Evolutionary conservation across 2,797 vertebrate genomes (phyloP), one percentile per base, ranked within the genome.

Genomic region (Sebastes miniatus): DNA sequence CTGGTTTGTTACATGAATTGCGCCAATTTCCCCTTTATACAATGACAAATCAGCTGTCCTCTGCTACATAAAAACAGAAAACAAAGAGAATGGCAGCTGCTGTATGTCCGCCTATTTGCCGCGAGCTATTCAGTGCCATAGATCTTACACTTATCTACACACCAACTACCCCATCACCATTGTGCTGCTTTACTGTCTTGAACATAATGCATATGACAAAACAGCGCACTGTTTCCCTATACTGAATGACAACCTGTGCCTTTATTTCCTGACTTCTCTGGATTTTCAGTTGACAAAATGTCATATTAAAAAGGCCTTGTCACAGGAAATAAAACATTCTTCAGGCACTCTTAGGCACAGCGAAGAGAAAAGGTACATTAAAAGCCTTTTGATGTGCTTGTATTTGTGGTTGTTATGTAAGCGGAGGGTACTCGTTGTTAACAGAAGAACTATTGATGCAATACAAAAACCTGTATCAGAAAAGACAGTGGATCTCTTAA

Each of bases 381-480:
- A 58, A 79, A 75, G 43, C 14, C 58, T 70, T 81, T 76, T 76
- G 18, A 79, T 67, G 80, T 73, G 67, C 63, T 64, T 62, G 50
- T 43, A 36, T 79, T 74, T 80, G 39, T 36, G 8, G 59, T 43
- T 47, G 64, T 83, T 83, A 80, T 72, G 78, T 47, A 58, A 76
- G 73, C 24, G n/a, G n/a, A 69, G 9, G 7, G 9, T n/a, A 57
- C 43, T 74, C 76, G 81, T 34, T 69, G 65, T 72, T 82, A 70
- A 79, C 10, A 29, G 18, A 24, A 39, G 18, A 73, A 63, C 32
- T 67, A 71, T 69, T 74, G 71, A 68, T 52, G 27, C 47, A 24
- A 72, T 22, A 73, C 39, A 67, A 56, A 57, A 85, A 83, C 14
- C 1, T 61, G 27, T 27, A 58, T 10, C 59, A 4, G 29, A 67